Percentiles rank a stretch among this genome's conserved stretches.
Conservation (phyloP, 2,113 vertebrate species). For the Urocolius indicus region DNA sequence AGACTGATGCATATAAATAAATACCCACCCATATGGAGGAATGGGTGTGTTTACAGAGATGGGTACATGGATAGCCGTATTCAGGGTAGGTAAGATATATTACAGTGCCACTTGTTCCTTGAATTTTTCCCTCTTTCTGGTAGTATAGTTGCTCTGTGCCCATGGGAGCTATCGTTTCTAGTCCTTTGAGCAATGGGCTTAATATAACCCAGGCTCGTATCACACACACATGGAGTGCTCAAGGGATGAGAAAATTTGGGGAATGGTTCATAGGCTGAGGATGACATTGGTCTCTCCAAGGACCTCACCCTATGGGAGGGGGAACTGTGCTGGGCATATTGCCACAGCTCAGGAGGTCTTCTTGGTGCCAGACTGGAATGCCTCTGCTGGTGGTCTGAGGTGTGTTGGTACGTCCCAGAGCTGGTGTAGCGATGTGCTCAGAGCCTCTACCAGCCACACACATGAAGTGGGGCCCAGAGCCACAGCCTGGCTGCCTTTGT, state of each 20-base stretch:
- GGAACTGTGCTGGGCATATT: rapidly evolving
- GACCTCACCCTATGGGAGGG: neutral
- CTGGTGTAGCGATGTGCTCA: rapidly evolving
- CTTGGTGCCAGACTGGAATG: neutral
- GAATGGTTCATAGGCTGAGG: neutral
- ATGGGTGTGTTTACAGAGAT: constrained; percentile 11
- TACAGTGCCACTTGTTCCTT: neutral
- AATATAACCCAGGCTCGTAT: neutral
- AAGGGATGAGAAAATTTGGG: neutral
- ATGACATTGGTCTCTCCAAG: neutral
- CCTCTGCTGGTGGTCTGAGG: neutral
- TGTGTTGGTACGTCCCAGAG: neutral
- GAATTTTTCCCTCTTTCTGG: neutral
- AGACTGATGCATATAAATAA: neutral
- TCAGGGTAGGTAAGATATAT: neutral
- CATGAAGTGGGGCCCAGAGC: neutral
- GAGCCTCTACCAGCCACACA: neutral
- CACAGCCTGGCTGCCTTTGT: neutral
- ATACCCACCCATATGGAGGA: neutral
- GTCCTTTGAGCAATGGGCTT: neutral
- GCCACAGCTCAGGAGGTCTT: neutral
- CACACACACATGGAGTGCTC: neutral
- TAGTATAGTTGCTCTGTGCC: neutral
- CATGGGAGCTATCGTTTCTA: neutral
- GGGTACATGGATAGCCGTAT: neutral